Conservation (phyloP, 2,797 vertebrate genomes). For the Anniella stebbinsi region DNA sequence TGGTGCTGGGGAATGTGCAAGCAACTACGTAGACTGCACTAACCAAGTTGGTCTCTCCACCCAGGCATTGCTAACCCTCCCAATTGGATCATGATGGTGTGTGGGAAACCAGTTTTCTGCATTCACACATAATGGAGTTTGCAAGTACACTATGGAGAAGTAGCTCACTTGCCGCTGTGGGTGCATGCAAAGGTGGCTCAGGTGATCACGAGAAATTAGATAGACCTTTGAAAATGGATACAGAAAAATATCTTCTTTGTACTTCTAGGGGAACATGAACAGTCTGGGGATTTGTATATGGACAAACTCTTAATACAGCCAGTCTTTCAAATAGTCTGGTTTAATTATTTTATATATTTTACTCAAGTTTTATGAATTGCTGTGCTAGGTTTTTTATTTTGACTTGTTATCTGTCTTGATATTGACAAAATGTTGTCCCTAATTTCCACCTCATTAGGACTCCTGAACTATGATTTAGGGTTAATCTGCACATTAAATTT, state of each 20-base stretch:
- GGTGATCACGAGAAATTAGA: neutral
- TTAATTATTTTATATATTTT: neutral
- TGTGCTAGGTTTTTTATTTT: neutral
- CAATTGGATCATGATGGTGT: neutral
- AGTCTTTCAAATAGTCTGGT: neutral
- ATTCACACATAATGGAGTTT: neutral
- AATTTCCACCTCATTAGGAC: neutral
- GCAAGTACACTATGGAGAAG: neutral
- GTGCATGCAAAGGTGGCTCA: neutral
- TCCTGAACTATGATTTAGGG: neutral
- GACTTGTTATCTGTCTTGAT: neutral
- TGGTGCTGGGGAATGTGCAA: no score
- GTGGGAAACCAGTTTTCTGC: neutral
- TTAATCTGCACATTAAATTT: neutral
- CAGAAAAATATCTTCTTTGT: neutral
- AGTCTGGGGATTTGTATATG: neutral
- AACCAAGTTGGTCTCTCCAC: neutral
- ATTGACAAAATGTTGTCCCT: neutral
- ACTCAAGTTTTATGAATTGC: neutral
- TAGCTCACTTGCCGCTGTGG: neutral
- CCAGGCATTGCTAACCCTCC: neutral
- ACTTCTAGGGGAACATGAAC: neutral
- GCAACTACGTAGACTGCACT: neutral
- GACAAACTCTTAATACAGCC: neutral
- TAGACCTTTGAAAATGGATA: neutral